These are phyloP conservation scores for Numenius arquata DNA, from an alignment of 2,113 vertebrate genomes.

Conservation along the genomic window DNA sequence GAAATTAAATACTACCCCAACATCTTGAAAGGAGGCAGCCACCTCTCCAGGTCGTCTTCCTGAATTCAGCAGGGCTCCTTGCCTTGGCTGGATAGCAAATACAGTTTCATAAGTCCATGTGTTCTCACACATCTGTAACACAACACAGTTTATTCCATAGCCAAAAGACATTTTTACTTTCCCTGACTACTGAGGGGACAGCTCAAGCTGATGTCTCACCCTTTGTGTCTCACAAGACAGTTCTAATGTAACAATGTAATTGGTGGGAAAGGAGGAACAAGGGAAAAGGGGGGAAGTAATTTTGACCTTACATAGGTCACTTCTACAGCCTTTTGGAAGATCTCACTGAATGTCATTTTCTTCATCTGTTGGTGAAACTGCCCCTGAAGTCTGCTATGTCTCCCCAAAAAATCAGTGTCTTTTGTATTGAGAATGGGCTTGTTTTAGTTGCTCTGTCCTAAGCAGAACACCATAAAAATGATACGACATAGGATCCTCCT, in stretches of 20 bases:
- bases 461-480: background rate
- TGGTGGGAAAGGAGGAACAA: background rate
- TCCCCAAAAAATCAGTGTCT: background rate
- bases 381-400: background rate
- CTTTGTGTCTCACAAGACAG: background rate
- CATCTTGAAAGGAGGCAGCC: background rate
- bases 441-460: background rate
- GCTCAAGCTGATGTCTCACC: background rate
- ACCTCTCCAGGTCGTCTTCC: background rate
- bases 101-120: background rate
- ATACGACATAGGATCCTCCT: background rate
- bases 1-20: background rate
- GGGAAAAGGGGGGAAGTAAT: background rate
- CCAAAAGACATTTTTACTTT: background rate
- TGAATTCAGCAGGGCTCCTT: background rate
- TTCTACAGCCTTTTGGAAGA: background rate
- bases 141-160: background rate
- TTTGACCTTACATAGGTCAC: background rate
- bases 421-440: background rate
- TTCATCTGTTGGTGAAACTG: background rate
- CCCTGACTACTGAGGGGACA: background rate
- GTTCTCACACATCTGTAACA: background rate
- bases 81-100: background rate
- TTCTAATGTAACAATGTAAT: background rate
- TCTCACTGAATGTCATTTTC: background rate